phyloP scores from a whole-genome alignment of 2,888 invertebrate genomes.

The Volucella inflata region DNA sequence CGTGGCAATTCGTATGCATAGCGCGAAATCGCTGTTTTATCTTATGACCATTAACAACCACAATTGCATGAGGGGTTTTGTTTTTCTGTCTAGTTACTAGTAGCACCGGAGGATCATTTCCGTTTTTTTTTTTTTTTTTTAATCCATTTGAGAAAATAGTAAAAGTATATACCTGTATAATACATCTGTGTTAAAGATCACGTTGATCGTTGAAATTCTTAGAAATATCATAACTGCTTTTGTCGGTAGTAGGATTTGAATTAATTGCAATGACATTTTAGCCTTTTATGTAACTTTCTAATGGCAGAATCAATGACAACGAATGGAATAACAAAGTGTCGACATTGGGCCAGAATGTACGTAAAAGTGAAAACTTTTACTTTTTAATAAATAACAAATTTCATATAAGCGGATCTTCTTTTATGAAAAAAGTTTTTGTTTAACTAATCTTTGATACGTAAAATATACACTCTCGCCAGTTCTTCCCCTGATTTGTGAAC shows the following conservation, averaged over 20 bases:
- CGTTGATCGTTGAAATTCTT: slow-evolving; percentile 46
- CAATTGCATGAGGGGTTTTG: slow-evolving; percentile 26
- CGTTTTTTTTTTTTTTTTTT: slow-evolving; percentile 11
- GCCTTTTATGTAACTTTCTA: slow-evolving; percentile 49
- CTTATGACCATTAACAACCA: slow-evolving; percentile 62
- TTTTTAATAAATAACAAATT: slow-evolving; percentile 15
- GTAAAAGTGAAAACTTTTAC: slow-evolving; percentile 65
- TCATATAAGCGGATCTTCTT: too few species aligned
- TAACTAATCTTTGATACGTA: too few species aligned
- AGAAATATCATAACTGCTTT: slow-evolving; percentile 45
- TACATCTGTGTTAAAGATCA: slow-evolving; percentile 4
- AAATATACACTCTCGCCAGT: too few species aligned
- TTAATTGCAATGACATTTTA: slow-evolving; percentile 7
- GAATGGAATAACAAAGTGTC: background rate
- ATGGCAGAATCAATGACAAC: slow-evolving; percentile 14
- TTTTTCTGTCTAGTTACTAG: slow-evolving; percentile 38
- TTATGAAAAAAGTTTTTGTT: too few species aligned
- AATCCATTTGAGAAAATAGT: background rate
- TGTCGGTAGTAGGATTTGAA: slow-evolving; percentile 10
- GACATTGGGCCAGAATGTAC: slow-evolving; percentile 24
- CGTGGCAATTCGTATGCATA: slow-evolving; percentile 53
- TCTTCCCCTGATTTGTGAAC: too few species aligned
- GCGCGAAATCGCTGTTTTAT: slow-evolving; percentile 37
- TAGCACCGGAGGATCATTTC: slow-evolving; percentile 50
- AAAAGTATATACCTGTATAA: slow-evolving; percentile 3